phyloP scores from a whole-genome alignment of 2,888 invertebrate genomes.

The Drosophila falleni region DNA sequence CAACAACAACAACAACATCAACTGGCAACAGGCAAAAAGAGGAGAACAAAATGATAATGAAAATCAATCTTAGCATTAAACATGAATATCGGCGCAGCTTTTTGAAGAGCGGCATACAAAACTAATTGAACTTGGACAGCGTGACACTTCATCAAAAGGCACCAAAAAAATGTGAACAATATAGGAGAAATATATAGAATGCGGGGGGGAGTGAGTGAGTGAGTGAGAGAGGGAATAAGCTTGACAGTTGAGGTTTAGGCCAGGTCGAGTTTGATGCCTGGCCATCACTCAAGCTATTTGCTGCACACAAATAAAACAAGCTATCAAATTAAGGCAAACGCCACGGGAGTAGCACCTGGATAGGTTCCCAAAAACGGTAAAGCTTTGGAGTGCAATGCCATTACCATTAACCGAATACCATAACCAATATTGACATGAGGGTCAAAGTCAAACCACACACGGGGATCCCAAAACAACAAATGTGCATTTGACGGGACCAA shows the following conservation, averaged over 20 bases:
- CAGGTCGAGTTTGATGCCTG: slow-evolving; percentile 44
- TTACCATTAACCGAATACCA: slow-evolving; percentile 49
- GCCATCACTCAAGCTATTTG: slow-evolving; percentile 72
- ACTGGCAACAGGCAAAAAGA: slow-evolving; percentile 10
- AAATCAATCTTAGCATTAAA: slow-evolving; percentile 78
- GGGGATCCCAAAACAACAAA: slow-evolving; percentile 57
- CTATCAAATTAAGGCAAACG: slow-evolving; percentile 76
- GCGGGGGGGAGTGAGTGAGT: neutral
- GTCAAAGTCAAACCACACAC: slow-evolving; percentile 67
- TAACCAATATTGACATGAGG: slow-evolving; percentile 73
- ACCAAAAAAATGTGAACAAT: slow-evolving; percentile 45
- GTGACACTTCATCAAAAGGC: slow-evolving; percentile 76
- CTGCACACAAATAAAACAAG: slow-evolving; percentile 76
- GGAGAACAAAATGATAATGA: slow-evolving; percentile 37
- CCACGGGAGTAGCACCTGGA: slow-evolving; percentile 61
- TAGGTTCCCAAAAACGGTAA: slow-evolving; percentile 46
- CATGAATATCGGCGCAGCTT: slow-evolving; percentile 63
- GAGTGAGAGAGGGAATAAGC: neutral
- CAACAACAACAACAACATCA: slow-evolving; percentile 25
- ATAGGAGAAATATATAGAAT: slow-evolving; percentile 14
- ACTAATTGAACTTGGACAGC: slow-evolving; percentile 82
- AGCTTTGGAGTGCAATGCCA: slow-evolving; percentile 50
- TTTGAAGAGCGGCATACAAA: slow-evolving; percentile 70
- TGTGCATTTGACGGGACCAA: slow-evolving; percentile 71
- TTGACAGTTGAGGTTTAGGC: slow-evolving; percentile 26